These are phyloP conservation scores for Nicator chloris DNA, from an alignment of 2,113 vertebrate genomes.

Conservation along the genomic window DNA sequence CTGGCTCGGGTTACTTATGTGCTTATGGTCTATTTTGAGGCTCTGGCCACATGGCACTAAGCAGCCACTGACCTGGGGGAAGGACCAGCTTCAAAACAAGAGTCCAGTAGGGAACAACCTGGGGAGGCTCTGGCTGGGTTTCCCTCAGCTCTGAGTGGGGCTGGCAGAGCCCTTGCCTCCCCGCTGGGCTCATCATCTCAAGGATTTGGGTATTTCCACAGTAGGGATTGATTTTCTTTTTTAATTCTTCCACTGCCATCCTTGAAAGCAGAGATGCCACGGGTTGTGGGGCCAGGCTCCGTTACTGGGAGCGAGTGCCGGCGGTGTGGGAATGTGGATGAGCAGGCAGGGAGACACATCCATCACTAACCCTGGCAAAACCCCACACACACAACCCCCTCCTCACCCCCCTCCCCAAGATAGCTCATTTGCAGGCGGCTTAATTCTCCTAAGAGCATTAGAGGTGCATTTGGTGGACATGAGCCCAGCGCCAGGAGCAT, in stretches of 20 bases:
- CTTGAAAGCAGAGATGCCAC: not conserved
- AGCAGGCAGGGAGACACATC: not conserved
- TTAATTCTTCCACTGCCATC: not conserved
- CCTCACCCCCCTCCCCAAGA: not conserved
- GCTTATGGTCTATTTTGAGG: constrained; percentile 70
- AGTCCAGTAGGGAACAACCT: not conserved
- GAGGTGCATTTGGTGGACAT: constrained; percentile 35
- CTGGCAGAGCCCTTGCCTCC: not conserved
- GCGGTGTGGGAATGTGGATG: not conserved
- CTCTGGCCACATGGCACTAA: not conserved
- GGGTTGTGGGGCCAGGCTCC: accelerated
- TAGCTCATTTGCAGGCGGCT: constrained; percentile 33
- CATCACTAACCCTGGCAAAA: not conserved
- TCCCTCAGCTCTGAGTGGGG: accelerated
- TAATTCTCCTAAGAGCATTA: constrained; percentile 61
- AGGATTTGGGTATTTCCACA: not conserved
- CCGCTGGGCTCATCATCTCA: not conserved
- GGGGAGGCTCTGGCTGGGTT: accelerated
- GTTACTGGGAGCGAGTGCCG: accelerated
- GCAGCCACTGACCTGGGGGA: constrained; percentile 42
- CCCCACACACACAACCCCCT: not conserved
- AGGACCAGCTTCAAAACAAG: constrained; percentile 57
- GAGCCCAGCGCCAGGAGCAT: not conserved
- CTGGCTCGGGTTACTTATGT: constrained; percentile 49
- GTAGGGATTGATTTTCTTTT: not conserved